These are phyloP conservation scores for Etia nguti DNA, from an alignment of 2,113 vertebrate species.

Conservation along the genomic window DNA sequence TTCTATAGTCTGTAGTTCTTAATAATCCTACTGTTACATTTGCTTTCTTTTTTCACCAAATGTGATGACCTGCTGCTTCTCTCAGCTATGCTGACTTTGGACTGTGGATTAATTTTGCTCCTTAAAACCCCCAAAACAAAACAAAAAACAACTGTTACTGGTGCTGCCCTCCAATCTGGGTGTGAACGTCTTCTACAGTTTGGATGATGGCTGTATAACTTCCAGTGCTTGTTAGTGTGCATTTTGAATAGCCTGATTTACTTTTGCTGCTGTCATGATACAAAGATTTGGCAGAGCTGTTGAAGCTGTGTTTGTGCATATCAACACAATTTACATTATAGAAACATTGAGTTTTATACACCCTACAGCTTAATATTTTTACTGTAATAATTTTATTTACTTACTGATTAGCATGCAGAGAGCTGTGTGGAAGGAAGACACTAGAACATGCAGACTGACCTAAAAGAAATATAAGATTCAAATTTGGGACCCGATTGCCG, in stretches of 20 bases:
- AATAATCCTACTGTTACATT: not conserved
- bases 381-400: not conserved
- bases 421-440: not conserved
- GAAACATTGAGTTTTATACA: not conserved
- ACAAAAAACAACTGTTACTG: not conserved
- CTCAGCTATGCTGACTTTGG: not conserved
- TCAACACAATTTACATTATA: not conserved
- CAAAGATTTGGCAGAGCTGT: not conserved
- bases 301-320: not conserved
- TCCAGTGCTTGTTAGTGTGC: not conserved
- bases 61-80: not conserved
- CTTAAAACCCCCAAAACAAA: not conserved
- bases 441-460: not conserved
- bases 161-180: not conserved
- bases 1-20: not conserved
- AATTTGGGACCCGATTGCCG: not conserved
- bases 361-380: not conserved
- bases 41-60: fast-evolving
- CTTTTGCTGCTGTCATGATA: not conserved
- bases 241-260: not conserved
- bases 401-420: not conserved
- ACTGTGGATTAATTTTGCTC: not conserved
- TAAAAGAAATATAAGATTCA: not conserved
- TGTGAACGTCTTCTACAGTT: not conserved
- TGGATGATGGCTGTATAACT: not conserved